phyloP scores from a whole-genome alignment of 1,140 invertebrate genomes.

The Drosophila setifemur region DNA sequence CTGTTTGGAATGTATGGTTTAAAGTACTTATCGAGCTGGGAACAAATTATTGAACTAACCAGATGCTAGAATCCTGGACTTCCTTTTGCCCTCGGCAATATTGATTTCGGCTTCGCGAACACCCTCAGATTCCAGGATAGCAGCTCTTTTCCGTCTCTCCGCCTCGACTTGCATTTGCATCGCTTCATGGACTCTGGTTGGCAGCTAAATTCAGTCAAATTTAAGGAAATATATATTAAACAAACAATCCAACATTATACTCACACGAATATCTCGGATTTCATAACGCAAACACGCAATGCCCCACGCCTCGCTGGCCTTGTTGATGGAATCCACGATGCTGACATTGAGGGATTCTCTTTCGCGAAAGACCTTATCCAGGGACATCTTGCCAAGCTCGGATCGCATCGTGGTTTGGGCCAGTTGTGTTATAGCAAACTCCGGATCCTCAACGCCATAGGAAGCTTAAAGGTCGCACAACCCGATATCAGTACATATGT shows the following conservation, averaged over 20 bases:
- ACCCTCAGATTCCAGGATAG: slow-evolving; percentile 98
- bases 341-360: slow-evolving; percentile 97
- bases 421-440: slow-evolving; percentile 99
- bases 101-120: slow-evolving; percentile 97
- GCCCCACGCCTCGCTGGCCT: slow-evolving; percentile 98
- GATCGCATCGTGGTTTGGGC: slow-evolving; percentile 99
- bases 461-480: slow-evolving; percentile 86
- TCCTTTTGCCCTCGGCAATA: slow-evolving; percentile 97
- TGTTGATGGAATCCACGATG: slow-evolving; percentile 98
- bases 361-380: slow-evolving; percentile 98
- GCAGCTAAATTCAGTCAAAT: slow-evolving; percentile 84
- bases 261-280: slow-evolving; percentile 90
- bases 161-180: slow-evolving; percentile 99
- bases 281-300: slow-evolving; percentile 98
- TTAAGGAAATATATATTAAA: background rate
- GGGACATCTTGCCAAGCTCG: slow-evolving; percentile 98
- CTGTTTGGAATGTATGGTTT: slow-evolving; percentile 76
- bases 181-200: slow-evolving; percentile 96
- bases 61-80: slow-evolving; percentile 95
- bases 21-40: background rate
- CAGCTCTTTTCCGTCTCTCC: slow-evolving; percentile 97
- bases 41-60: slow-evolving; percentile 83
- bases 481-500: background rate
- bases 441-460: slow-evolving; percentile 99
- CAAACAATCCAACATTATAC: slow-evolving; percentile 65